Percentiles rank a stretch among this genome's conserved stretches.
Conservation (phyloP, 2,797 vertebrate genomes). For the Poeciliopsis turneri region DNA sequence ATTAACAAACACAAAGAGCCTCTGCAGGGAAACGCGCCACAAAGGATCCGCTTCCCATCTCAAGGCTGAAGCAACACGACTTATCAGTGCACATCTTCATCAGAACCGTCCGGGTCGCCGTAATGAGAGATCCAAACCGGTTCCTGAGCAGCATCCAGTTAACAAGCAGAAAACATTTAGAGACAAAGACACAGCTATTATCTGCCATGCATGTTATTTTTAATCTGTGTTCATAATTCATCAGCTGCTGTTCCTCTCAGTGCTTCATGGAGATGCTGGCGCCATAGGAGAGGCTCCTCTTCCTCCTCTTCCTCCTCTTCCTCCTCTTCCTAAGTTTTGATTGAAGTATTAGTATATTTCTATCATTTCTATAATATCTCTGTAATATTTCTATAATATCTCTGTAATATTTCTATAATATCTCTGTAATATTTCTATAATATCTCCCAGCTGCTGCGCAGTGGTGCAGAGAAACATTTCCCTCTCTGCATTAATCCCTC, state of each 20-base stretch:
- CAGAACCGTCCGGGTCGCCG: slow-evolving; percentile 21
- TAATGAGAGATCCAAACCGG: neutral
- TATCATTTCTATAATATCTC: no score
- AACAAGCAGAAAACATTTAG: slow-evolving; percentile 19
- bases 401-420: neutral
- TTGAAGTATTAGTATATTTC: neutral
- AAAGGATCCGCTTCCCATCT: slow-evolving; percentile 55
- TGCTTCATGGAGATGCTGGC: slow-evolving; percentile 11
- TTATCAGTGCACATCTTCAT: slow-evolving; percentile 33
- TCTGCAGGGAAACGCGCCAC: slow-evolving; percentile 36
- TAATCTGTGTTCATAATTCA: slow-evolving; percentile 55
- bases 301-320: no score
- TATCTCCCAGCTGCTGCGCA: neutral
- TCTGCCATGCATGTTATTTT: slow-evolving; percentile 40
- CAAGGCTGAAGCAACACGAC: slow-evolving; percentile 41
- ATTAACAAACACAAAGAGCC: slow-evolving; percentile 55
- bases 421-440: neutral
- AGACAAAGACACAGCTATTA: slow-evolving; percentile 24
- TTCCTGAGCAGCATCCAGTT: slow-evolving; percentile 8
- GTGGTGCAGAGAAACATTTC: neutral
- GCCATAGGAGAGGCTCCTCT: neutral
- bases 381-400: neutral
- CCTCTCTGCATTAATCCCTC: neutral
- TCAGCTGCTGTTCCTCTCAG: slow-evolving; percentile 26
- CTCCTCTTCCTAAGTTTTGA: neutral